Evolutionary conservation across 2,888 invertebrate species (phyloP).

Genomic region (Exocentrus adspersus): DNA sequence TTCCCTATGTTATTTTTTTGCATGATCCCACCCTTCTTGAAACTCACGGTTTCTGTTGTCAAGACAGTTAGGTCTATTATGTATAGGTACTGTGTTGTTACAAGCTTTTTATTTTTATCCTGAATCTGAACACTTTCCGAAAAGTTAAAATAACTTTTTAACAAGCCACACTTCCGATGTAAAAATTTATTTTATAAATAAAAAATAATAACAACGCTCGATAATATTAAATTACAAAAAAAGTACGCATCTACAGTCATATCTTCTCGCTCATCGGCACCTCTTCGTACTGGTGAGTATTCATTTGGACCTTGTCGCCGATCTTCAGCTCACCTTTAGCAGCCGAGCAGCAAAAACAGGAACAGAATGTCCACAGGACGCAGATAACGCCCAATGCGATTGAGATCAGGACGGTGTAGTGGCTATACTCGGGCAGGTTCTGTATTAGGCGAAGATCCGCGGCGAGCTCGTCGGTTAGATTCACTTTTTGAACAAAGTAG

Average conservation of each 20-base stretch:
- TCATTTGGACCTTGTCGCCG: constrained; percentile 12
- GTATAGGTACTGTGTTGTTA: too few relatives aligned
- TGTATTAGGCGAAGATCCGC: constrained; percentile 67
- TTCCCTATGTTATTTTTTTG: too few relatives aligned
- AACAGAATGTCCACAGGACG: constrained; percentile 49
- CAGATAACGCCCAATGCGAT: constrained; percentile 46
- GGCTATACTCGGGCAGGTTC: constrained; percentile 62
- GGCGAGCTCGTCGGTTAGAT: constrained; percentile 68
- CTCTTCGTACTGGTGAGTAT: constrained; percentile 31
- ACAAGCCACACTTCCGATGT: not conserved
- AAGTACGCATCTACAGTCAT: constrained; percentile 19
- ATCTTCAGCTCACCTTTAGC: constrained; percentile 31
- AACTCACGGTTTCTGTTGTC: too few relatives aligned
- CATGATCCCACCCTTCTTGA: too few relatives aligned
- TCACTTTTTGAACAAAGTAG: constrained; percentile 78
- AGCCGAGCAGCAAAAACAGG: constrained; percentile 46
- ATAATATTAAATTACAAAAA: constrained; percentile 21
- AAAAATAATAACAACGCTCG: constrained; percentile 20
- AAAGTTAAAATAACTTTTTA: too few relatives aligned
- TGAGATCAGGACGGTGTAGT: constrained; percentile 47
- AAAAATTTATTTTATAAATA: constrained; percentile 28
- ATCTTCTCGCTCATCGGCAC: constrained; percentile 24
- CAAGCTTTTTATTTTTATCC: too few relatives aligned
- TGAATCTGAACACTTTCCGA: too few relatives aligned
- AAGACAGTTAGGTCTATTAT: too few relatives aligned